Evolutionary conservation across 1,140 invertebrate species (phyloP), one percentile per base, ranked within the genome.

Genomic region (Nymphalis io): DNA sequence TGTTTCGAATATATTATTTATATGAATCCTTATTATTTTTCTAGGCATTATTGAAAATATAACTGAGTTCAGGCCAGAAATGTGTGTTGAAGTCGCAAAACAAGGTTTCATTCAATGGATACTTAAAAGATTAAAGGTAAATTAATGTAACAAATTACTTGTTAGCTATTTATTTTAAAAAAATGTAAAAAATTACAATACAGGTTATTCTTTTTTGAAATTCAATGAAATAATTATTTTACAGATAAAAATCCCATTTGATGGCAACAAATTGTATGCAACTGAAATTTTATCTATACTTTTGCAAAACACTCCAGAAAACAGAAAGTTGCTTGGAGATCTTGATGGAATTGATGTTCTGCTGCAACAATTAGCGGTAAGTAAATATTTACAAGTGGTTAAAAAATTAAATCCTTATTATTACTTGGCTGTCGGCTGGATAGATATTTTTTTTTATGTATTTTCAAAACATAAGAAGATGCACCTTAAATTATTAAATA

Each of bases 231-330:
- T 8, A 8, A 8, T 44, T 57, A 61, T 75, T 57, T 84, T 87
- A 59, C 74, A 92, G 91, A 73, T 94, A 62, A 95, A 95, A 93
- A 93, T 96, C 39, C 96, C 97, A 51, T 99, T 99, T 93, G 98
- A 99, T 93, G 95, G 94, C 0, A 99, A 99, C 83, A 99, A 99
- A 92, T 92, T 99, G 27, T 99, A 99, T 92, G 95, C 95, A 13
- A 98, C 96, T 90, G 99, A 99, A 94, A 96, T 99, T 59, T 90
- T 99, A 15, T 98, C 98, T 23, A 99, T 99, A 88, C 90, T 99
- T 11, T 91, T 99, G 23, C 99, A 99, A 93, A 95, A 96, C 68
- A 96, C 96, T 75, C 94, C 95, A 74, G 96, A 96, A 78, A 98
- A 97, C 82, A 93, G 96, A 73, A 93, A 96, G 71, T 87, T 97